These are phyloP conservation scores for Pluvianellus socialis DNA, from an alignment of 2,113 vertebrate species.

Conservation along the genomic window DNA sequence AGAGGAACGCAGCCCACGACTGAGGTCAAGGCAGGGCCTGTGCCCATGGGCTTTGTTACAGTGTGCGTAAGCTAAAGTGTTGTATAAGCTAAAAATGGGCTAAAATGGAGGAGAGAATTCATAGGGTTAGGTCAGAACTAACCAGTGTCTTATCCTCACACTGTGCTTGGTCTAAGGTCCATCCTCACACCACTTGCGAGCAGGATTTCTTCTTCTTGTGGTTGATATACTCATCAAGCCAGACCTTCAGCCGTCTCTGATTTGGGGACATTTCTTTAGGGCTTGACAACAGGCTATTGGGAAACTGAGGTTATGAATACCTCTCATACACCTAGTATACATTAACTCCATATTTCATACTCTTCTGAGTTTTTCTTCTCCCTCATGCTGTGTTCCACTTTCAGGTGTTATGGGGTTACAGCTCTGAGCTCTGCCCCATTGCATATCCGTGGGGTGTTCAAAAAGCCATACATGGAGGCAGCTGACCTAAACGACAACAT, in stretches of 20 bases:
- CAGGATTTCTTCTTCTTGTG: neutral
- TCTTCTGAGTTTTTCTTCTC: neutral
- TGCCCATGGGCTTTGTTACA: neutral
- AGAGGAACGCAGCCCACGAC: neutral
- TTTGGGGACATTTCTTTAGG: neutral
- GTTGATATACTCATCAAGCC: neutral
- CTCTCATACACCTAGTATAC: neutral
- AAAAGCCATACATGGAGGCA: neutral
- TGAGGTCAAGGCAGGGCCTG: neutral
- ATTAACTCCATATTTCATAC: neutral
- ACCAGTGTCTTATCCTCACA: neutral
- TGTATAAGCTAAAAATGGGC: neutral
- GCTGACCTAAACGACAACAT: neutral
- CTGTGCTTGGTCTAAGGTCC: neutral
- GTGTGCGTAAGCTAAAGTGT: neutral
- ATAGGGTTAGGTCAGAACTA: neutral
- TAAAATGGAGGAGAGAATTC: neutral
- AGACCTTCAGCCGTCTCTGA: neutral
- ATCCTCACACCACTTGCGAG: neutral
- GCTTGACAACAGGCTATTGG: neutral
- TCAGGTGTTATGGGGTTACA: neutral
- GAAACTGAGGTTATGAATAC: neutral
- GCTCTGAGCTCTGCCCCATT: neutral
- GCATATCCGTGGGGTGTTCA: neutral
- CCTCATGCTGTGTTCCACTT: neutral